phyloP scores from a whole-genome alignment of 2,797 vertebrate species.

The Diplodus sargus region DNA sequence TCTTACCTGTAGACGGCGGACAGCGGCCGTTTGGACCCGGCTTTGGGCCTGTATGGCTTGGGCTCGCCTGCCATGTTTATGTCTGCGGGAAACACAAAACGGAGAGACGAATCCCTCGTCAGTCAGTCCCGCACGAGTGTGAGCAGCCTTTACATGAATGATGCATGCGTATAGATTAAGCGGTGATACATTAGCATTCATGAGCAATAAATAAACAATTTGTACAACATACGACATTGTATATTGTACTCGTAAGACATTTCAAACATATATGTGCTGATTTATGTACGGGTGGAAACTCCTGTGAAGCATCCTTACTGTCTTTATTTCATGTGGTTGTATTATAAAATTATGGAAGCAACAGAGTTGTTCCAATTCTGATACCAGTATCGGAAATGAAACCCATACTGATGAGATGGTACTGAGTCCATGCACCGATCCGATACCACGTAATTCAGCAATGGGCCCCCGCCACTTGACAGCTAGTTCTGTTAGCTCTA shows the following conservation, averaged over 20 bases:
- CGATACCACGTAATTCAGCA: too few relatives aligned
- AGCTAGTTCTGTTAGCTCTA: too few relatives aligned
- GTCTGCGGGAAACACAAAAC: conserved; percentile 83
- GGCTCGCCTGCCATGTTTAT: conserved; percentile 99
- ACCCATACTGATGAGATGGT: too few relatives aligned
- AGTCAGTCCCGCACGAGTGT: not conserved
- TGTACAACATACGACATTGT: not conserved
- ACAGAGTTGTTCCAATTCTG: too few relatives aligned
- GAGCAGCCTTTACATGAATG: not conserved
- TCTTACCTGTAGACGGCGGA: conserved; percentile 96
- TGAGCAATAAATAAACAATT: not conserved
- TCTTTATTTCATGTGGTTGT: not conserved
- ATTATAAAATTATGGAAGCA: not conserved
- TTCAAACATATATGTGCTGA: not conserved
- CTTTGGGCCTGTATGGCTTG: conserved; percentile 97
- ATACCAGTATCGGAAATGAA: too few relatives aligned
- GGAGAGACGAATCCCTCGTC: conserved; percentile 42
- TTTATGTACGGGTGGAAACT: not conserved
- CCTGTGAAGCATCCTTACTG: not conserved
- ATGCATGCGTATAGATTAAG: not conserved
- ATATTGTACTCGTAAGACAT: not conserved
- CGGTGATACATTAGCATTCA: not conserved
- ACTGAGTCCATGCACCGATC: too few relatives aligned
- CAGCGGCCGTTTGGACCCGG: conserved; percentile 92
- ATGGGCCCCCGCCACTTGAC: too few relatives aligned